Evolutionary conservation across 2,113 vertebrate species (phyloP).

Genomic region (Nothocercus julius): DNA sequence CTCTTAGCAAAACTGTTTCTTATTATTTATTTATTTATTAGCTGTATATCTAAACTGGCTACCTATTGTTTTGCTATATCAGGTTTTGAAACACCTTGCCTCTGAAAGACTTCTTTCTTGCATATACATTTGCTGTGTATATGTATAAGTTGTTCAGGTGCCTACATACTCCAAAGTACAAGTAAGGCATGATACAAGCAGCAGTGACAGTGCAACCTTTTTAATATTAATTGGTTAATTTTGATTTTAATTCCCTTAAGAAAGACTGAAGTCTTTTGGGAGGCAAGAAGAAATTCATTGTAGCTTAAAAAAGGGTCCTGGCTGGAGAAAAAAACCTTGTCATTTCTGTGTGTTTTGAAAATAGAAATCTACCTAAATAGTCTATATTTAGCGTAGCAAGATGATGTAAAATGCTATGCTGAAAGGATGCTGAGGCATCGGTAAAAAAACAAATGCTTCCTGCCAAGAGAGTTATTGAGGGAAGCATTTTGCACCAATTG

Average conservation of each 20-base stretch:
- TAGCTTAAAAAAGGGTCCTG: background rate
- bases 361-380: conserved; percentile 17
- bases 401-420: conserved; percentile 44
- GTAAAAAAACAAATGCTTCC: conserved; percentile 64
- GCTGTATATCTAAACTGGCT: background rate
- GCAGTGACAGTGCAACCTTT: background rate
- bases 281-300: background rate
- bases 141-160: background rate
- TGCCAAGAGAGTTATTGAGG: conserved; percentile 57
- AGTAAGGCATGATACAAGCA: background rate
- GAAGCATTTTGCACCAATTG: conserved; percentile 37
- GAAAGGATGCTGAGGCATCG: conserved; percentile 18
- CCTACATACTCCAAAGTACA: background rate
- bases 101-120: background rate
- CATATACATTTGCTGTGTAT: background rate
- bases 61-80: background rate
- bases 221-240: conserved; percentile 23
- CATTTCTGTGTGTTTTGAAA: conserved; percentile 60
- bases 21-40: background rate
- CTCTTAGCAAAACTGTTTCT: background rate
- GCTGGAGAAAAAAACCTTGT: background rate
- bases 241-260: conserved; percentile 1
- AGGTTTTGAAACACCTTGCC: background rate
- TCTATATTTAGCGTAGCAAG: conserved; percentile 15
- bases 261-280: background rate